Conservation (phyloP, 2,113 vertebrate species). For the Oncorhynchus kisutch region DNA sequence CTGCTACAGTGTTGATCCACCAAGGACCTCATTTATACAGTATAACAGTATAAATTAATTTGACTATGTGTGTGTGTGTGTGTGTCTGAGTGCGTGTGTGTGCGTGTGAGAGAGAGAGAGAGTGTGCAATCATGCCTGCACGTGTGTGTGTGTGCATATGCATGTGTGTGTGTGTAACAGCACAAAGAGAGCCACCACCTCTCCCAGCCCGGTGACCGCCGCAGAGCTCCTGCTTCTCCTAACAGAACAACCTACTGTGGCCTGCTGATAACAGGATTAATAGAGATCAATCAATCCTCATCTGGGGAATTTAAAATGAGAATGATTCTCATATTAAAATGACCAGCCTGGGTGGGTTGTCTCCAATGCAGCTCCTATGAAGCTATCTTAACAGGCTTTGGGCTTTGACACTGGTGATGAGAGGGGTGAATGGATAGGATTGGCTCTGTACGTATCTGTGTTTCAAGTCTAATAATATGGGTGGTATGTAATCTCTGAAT, state of each 20-base stretch:
- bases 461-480: too few relatives aligned
- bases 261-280: constrained; percentile 98
- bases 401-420: constrained; percentile 45
- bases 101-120: constrained; percentile 31
- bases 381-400: constrained; percentile 29
- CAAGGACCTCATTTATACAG: constrained; percentile 42
- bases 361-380: constrained; percentile 9
- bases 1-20: constrained; percentile 30
- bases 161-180: constrained; percentile 12
- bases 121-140: not conserved
- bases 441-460: too few relatives aligned
- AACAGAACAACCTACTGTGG: constrained; percentile 90
- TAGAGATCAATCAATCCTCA: constrained; percentile 83
- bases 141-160: not conserved
- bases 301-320: constrained; percentile 91
- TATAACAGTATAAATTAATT: constrained; percentile 34
- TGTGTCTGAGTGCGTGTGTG: not conserved
- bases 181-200: constrained; percentile 63
- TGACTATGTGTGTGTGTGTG: not conserved
- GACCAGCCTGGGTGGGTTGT: constrained; percentile 73
- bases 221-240: constrained; percentile 80
- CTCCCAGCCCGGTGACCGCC: constrained; percentile 79
- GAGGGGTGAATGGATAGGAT: constrained; percentile 26
- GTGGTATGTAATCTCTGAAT: too few relatives aligned
- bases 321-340: constrained; percentile 94